phyloP scores from a whole-genome alignment of 2,888 invertebrate species.

The Perizoma flavofasciatum region DNA sequence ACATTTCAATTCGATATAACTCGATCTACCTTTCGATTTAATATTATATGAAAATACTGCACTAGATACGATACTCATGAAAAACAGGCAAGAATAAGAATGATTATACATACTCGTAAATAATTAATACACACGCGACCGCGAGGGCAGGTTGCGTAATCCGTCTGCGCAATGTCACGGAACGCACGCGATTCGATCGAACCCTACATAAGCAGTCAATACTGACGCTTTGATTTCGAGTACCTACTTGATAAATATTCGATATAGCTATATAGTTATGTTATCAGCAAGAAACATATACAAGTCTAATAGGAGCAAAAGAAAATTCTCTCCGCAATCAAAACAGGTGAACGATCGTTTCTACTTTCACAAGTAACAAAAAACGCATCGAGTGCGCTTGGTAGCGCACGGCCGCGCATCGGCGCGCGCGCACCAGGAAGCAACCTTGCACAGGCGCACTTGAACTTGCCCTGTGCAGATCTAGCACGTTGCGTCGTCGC shows the following conservation, averaged over 20 bases:
- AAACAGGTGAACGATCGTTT: conserved; percentile 40
- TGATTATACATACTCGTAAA: conserved; percentile 10
- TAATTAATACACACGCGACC: conserved; percentile 54
- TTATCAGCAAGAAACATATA: conserved; percentile 3
- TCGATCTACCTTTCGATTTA: too few species aligned
- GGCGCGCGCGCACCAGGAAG: conserved; percentile 73
- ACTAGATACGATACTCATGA: too few species aligned
- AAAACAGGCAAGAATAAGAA: too few species aligned
- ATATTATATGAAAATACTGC: too few species aligned
- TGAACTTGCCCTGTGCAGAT: conserved; percentile 73
- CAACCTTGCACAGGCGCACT: conserved; percentile 72
- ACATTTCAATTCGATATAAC: too few species aligned
- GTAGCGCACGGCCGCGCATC: conserved; percentile 48
- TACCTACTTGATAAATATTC: conserved; percentile 1
- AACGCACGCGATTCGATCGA: conserved; percentile 39
- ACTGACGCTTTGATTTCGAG: conserved; percentile 16
- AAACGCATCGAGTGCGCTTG: conserved; percentile 34
- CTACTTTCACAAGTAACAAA: conserved; percentile 41
- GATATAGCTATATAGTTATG: background rate
- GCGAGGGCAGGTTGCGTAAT: conserved; percentile 56
- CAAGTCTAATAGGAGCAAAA: background rate
- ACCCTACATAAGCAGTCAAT: conserved; percentile 3
- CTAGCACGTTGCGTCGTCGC: conserved; percentile 42
- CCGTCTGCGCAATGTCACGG: conserved; percentile 62
- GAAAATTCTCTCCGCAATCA: conserved; percentile 31